These are phyloP conservation scores for Branchinecta lynchi DNA, from an alignment of 1,140 invertebrate genomes.

Conservation along the genomic window DNA sequence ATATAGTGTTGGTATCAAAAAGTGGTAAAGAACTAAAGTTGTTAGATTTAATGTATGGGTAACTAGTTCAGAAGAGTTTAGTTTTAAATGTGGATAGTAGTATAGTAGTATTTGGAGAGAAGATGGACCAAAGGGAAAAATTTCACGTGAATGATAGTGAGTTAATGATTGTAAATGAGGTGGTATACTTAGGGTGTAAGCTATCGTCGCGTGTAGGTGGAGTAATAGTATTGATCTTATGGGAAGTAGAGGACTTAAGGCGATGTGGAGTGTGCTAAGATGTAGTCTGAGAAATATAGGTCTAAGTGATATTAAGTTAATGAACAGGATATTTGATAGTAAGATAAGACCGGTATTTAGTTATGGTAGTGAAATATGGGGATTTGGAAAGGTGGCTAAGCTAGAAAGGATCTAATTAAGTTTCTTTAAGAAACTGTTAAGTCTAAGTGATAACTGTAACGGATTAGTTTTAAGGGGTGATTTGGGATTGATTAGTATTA, in stretches of 20 bases:
- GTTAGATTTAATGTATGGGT: neutral
- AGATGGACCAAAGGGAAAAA: too few species aligned
- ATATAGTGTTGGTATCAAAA: neutral
- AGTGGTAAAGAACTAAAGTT: neutral
- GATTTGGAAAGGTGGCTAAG: neutral
- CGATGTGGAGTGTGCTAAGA: too few species aligned
- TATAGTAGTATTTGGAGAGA: too few species aligned
- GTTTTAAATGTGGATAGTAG: too few species aligned
- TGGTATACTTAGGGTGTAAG: too few species aligned
- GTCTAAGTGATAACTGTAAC: neutral
- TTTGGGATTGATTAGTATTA: neutral
- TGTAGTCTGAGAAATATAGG: too few species aligned
- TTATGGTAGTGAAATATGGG: neutral
- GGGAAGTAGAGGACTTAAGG: too few species aligned
- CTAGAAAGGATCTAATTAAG: slow-evolving; percentile 1
- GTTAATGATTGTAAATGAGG: too few species aligned
- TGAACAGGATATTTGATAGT: neutral
- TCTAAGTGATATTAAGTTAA: neutral
- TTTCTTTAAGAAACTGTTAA: neutral
- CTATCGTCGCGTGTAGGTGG: too few species aligned
- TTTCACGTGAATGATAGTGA: too few species aligned
- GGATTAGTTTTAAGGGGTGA: neutral
- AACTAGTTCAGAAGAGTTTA: too few species aligned
- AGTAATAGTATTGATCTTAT: too few species aligned
- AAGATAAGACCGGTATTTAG: slow-evolving; percentile 3